Base-by-base conservation (phyloP, 2,113 vertebrate species). In the Lagenorhynchus albirostris region DNA sequence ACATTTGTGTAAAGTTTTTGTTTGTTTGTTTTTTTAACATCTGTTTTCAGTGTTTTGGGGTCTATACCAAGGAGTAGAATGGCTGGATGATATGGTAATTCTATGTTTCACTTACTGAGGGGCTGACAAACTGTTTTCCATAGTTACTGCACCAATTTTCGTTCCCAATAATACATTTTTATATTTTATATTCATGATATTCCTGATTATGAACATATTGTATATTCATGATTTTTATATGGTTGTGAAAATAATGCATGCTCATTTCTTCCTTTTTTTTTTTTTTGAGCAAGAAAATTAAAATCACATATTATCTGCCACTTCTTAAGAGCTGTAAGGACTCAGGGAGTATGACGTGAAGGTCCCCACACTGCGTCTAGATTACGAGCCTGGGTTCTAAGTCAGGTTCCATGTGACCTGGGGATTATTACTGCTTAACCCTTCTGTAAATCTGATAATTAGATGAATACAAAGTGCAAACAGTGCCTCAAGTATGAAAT, bases 171-270 rank as follows among this genome's bases (percentile, higher is more conserved):
- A 13, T 70, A n/a, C 23, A 62, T 47, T 81, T 92, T 96, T 92
- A 31, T 74, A 84, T 95, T 94, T 95, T 47, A 77, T 62, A 82
- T 74, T 92, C 58, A 73, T 91, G 71, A 70, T 93, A 95, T 81
- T 81, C 50, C 65, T 80, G 36, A 53, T 95, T 73, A 38, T 81
- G 26, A 94, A 74, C 17, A 81, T 92, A 71, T n/a, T 91, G 1
- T 62, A 38, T 89, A 94, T 89, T 77, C 44, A 65, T 33, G 55
- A 58, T 65, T 70, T 80, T 74, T 82, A 60, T 41, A 70, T 80
- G 4, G n/a, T 53, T 67, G 7, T 88, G 47, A 83, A 90, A 94
- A 36, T 38, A 86, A 92, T 53, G 8, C 20, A 41, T 44, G 3
- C 9, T 91, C 47, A 58, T 74, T 77, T 70, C 8, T 26, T 65